These are phyloP conservation scores for Irena cyanogastra DNA, from an alignment of 2,113 vertebrate genomes.

Conservation along the genomic window DNA sequence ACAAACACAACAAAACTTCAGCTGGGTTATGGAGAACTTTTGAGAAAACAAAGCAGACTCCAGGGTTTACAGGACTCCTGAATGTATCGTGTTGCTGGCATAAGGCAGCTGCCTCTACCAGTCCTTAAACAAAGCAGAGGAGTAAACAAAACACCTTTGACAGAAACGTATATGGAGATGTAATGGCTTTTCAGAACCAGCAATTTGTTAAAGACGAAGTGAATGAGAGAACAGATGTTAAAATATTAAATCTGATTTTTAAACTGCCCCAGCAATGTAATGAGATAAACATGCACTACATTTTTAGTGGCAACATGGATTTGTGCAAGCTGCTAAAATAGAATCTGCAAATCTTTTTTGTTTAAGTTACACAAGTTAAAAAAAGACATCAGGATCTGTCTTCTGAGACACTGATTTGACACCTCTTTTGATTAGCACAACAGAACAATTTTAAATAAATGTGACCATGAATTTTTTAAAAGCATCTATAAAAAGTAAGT, in stretches of 20 bases:
- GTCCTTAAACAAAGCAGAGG: constrained; percentile 19
- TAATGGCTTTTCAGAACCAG: constrained; percentile 59
- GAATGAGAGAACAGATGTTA: constrained; percentile 32
- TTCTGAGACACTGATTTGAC: constrained; percentile 37
- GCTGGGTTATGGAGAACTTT: constrained; percentile 25
- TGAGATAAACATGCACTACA: constrained; percentile 41
- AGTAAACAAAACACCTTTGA: constrained; percentile 15
- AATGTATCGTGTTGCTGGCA: not conserved
- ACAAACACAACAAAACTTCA: not conserved
- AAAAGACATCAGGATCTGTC: constrained; percentile 34
- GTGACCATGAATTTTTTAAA: constrained; percentile 60
- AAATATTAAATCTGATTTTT: constrained; percentile 43
- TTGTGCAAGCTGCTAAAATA: constrained; percentile 66
- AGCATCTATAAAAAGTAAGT: constrained; percentile 72
- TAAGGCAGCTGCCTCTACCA: constrained; percentile 38
- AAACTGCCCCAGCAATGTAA: constrained; percentile 54
- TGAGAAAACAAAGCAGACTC: constrained; percentile 1
- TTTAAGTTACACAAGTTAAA: constrained; percentile 47
- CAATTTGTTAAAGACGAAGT: constrained; percentile 27
- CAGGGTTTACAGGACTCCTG: constrained; percentile 1
- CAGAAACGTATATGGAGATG: not conserved
- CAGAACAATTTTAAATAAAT: constrained; percentile 66
- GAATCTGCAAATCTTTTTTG: constrained; percentile 28
- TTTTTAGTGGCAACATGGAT: constrained; percentile 54
- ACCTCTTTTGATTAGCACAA: constrained; percentile 51